Percentiles rank a stretch among this genome's conserved stretches.
These are phyloP conservation scores for Vannuccia rotundouncinata DNA, from an alignment of 2,888 invertebrate species.

Conservation along the genomic window DNA sequence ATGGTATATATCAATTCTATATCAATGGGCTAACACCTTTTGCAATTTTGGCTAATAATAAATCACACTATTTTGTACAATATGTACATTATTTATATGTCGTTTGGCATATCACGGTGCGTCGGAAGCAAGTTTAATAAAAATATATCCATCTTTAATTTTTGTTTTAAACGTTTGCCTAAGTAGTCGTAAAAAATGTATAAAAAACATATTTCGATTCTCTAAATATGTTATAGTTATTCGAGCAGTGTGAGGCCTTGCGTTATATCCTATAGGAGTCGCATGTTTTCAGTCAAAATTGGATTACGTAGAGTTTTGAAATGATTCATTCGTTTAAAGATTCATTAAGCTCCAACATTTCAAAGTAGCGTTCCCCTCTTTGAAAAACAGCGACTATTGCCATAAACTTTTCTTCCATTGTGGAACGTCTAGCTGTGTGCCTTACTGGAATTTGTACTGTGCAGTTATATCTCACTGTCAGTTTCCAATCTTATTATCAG, in stretches of 20 bases:
- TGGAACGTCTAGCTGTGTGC: constrained; percentile 23
- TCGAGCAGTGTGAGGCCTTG: constrained; percentile 14
- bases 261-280: constrained; percentile 16
- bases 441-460: background rate
- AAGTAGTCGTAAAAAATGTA: no score
- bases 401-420: constrained; percentile 5
- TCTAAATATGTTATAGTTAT: constrained; percentile 19
- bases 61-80: no score
- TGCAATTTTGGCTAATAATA: no score
- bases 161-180: no score
- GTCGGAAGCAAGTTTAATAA: no score
- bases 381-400: constrained; percentile 14
- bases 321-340: background rate
- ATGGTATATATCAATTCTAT: no score
- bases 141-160: no score
- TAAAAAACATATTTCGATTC: constrained; percentile 12
- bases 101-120: no score
- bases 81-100: no score
- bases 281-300: constrained; percentile 20
- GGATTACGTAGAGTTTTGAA: background rate
- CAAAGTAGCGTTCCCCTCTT: constrained; percentile 17
- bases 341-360: constrained; percentile 11
- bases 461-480: background rate
- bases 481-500: constrained; percentile 12
- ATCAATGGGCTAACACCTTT: no score